These are phyloP conservation scores for Albula glossodonta DNA, from an alignment of 2,113 vertebrate species.

Conservation along the genomic window DNA sequence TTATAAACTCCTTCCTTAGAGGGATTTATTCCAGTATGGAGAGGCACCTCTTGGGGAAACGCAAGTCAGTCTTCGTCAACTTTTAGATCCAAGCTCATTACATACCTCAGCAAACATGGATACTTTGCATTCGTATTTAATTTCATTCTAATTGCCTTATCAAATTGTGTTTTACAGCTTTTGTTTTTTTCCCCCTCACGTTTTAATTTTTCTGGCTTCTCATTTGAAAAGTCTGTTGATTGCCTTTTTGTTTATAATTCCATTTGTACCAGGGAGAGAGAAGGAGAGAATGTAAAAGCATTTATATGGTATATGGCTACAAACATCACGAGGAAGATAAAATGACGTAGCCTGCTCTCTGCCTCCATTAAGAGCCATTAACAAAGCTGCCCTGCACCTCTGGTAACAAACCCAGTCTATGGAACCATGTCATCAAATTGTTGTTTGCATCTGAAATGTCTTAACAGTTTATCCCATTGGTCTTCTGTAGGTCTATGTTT, in stretches of 20 bases:
- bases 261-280: background rate
- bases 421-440: background rate
- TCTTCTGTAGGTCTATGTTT: background rate
- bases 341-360: background rate
- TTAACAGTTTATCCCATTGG: background rate
- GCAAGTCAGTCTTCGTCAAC: background rate
- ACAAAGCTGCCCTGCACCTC: background rate
- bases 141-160: background rate
- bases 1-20: background rate
- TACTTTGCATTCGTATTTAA: conserved; percentile 7
- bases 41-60: background rate
- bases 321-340: background rate
- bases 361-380: background rate
- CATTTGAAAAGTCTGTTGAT: background rate
- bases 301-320: background rate
- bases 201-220: background rate
- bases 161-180: background rate
- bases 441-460: background rate
- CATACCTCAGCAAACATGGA: conserved; percentile 1
- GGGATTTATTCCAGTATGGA: background rate
- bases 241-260: background rate
- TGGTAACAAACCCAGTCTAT: background rate
- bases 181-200: background rate
- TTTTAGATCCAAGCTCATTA: conserved; percentile 11
- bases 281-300: background rate